phyloP scores from a whole-genome alignment of 2,113 vertebrate genomes.

The Bubo blakistoni region DNA sequence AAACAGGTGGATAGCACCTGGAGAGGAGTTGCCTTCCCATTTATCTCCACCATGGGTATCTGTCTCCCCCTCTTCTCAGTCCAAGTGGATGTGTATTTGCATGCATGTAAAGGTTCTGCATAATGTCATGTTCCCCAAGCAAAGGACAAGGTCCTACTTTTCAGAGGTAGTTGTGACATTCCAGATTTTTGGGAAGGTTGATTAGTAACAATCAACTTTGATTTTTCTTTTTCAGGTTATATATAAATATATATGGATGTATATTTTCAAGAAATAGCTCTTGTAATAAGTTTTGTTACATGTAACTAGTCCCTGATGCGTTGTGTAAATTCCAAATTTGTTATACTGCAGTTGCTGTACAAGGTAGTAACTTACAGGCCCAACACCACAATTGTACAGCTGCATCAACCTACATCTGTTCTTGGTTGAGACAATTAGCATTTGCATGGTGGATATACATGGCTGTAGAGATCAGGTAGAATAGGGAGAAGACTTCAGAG shows the following conservation, averaged over 20 bases:
- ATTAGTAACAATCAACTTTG: neutral
- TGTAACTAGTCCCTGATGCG: neutral
- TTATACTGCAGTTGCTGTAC: neutral
- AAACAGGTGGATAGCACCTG: neutral
- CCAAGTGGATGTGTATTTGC: fast-evolving
- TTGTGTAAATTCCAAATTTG: neutral
- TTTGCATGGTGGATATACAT: neutral
- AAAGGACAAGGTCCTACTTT: neutral
- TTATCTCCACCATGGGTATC: fast-evolving
- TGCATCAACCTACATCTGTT: neutral
- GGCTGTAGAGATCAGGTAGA: neutral
- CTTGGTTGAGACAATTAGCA: neutral
- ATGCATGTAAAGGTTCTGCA: neutral
- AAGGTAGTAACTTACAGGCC: neutral
- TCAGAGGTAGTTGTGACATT: neutral
- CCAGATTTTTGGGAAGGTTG: neutral
- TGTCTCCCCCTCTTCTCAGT: neutral
- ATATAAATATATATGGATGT: neutral
- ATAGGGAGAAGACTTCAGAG: neutral
- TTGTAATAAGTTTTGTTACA: neutral
- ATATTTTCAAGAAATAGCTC: neutral
- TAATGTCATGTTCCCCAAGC: neutral
- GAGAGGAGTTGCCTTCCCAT: neutral
- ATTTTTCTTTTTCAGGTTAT: neutral
- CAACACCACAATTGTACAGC: neutral